These are phyloP conservation scores for Clarias batrachus DNA, from an alignment of 2,113 vertebrate genomes.

Conservation along the genomic window DNA sequence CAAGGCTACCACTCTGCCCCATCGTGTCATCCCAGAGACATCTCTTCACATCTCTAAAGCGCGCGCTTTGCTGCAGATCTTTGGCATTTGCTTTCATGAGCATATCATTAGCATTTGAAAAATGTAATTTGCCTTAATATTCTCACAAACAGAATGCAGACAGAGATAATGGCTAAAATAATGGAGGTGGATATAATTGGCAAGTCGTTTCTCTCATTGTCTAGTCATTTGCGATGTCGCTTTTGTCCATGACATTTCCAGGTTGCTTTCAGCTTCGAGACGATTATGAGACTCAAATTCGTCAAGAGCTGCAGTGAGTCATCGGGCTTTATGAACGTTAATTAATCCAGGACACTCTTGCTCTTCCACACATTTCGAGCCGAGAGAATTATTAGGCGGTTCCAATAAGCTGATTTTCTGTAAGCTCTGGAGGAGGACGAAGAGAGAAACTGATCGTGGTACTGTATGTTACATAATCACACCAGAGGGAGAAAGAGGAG, in stretches of 20 bases:
- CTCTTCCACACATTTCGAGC: neutral
- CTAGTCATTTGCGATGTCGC: neutral
- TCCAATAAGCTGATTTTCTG: neutral
- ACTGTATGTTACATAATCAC: neutral
- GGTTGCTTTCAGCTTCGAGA: neutral
- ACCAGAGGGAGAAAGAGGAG: constrained; percentile 27
- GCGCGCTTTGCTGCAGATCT: neutral
- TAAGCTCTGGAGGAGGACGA: neutral
- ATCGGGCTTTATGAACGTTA: neutral
- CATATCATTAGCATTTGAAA: neutral
- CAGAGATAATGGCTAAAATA: constrained; percentile 7
- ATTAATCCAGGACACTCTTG: neutral
- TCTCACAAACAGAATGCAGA: constrained; percentile 8
- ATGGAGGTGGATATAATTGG: neutral
- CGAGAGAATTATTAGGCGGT: neutral
- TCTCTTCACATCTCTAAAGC: neutral
- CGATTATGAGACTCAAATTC: constrained; percentile 3
- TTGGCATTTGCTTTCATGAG: neutral
- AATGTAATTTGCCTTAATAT: constrained; percentile 12
- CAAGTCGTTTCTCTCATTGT: neutral
- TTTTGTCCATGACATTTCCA: constrained; percentile 19
- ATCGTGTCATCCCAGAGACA: neutral
- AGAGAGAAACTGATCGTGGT: neutral
- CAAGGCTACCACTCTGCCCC: neutral
- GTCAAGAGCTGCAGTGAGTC: constrained; percentile 1